Evolutionary conservation across 2,797 vertebrate genomes (phyloP), one percentile per base, ranked within the genome.

Genomic region (Anabas testudineus): DNA sequence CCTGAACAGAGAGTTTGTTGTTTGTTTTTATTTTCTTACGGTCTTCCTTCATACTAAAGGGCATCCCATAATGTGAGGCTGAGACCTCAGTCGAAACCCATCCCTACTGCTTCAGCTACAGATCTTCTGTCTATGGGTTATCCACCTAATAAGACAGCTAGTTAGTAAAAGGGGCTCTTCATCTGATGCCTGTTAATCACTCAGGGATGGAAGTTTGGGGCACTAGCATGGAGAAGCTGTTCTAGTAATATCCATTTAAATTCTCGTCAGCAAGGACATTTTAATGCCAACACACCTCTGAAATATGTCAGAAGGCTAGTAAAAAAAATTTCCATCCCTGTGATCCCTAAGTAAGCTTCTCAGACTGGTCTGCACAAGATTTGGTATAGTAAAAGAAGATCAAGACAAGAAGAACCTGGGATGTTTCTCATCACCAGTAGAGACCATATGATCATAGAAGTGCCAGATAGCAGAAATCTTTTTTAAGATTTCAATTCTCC

Each of bases 11-110:
- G 65, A 79, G 76, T 86, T 87, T 91, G 86, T 89, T 81, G 78
- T 87, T 72, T 79, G 63, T 84, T 75, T 83, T 90, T 83, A 67
- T 83, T 91, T 91, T 84, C 74, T 83, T 87, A 82, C 34, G 71
- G 89, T 91, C 87, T 91, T 92, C 85, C 88, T 83, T 89, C 90
- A 89, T 89, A 89, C 87, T 84, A 87, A 94, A 92, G 89, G 91
- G 91, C 90, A 92, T 92, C 90, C 92, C 84, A 46, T 83, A 93
- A 92, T 91, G 91, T 92, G 92, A 92, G 89, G 80, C 78, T 76
- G 60, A 85, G 83, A 90, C 79, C 82, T 77, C 73, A 83, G 77
- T 56, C 71, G 85, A 80, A 71, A 53, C 84, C 89, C 81, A 85
- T 87, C 87, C 90, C 89, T 74, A 73, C 87, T 52, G 80, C 80